These are phyloP conservation scores for Watersipora subatra DNA, from an alignment of 1,140 invertebrate genomes.

Conservation along the genomic window DNA sequence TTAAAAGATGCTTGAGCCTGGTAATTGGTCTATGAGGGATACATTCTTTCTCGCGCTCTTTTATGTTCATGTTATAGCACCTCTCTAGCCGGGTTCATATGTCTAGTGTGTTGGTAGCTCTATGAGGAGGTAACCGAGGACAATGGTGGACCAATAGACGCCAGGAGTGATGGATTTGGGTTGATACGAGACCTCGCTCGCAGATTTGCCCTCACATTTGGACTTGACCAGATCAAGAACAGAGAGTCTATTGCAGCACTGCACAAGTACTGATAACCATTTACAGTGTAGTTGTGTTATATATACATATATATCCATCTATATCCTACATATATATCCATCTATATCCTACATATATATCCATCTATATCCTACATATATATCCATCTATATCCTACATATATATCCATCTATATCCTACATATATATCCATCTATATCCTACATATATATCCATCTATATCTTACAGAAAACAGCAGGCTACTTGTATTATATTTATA, in stretches of 20 bases:
- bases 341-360: too few relatives aligned
- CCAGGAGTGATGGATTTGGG: constrained; percentile 64
- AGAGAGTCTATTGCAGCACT: constrained; percentile 89
- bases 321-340: too few relatives aligned
- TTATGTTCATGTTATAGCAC: too few relatives aligned
- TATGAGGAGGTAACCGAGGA: constrained; percentile 58
- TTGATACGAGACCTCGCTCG: constrained; percentile 88
- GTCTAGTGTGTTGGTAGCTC: too few relatives aligned
- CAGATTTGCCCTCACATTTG: constrained; percentile 90
- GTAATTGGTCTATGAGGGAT: too few relatives aligned
- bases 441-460: not conserved
- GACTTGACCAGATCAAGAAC: constrained; percentile 91
- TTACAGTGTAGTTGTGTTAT: not conserved
- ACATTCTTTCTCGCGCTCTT: too few relatives aligned
- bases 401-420: too few relatives aligned
- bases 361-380: not conserved
- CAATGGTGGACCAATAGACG: constrained; percentile 46
- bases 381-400: not conserved
- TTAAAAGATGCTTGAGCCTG: too few relatives aligned
- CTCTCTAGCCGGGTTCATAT: too few relatives aligned
- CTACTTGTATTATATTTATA: not conserved
- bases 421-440: not conserved
- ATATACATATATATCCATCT: not conserved
- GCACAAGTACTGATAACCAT: constrained; percentile 46
- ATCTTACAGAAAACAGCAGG: not conserved